Conservation (phyloP, 2,797 vertebrate species). For the Potorous gilbertii region DNA sequence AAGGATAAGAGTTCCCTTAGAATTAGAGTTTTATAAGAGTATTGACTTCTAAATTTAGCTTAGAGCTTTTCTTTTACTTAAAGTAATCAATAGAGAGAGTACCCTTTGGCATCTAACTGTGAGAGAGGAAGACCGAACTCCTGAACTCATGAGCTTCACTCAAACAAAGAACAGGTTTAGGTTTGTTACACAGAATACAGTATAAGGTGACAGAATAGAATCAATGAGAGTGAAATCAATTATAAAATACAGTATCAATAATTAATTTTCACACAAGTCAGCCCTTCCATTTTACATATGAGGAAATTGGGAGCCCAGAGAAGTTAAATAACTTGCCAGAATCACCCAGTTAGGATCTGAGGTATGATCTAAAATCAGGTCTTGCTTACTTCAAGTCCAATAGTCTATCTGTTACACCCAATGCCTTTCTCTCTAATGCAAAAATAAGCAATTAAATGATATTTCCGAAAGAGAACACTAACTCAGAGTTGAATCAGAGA, state of each 20-base stretch:
- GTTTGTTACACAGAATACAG: neutral
- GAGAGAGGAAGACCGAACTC: neutral
- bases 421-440: neutral
- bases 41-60: neutral
- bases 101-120: neutral
- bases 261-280: neutral
- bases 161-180: neutral
- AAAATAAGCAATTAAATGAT: neutral
- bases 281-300: neutral
- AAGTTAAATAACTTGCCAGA: neutral
- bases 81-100: neutral
- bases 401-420: accelerated
- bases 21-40: neutral
- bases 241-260: neutral
- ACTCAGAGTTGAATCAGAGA: neutral
- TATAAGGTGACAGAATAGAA: neutral
- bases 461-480: neutral
- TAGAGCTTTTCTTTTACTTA: neutral
- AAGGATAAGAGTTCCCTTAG: neutral
- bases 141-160: neutral
- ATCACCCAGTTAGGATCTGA: neutral
- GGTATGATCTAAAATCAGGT: neutral
- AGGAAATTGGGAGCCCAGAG: neutral
- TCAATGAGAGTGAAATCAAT: neutral
- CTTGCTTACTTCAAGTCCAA: neutral